Percentiles rank a stretch among this genome's conserved stretches.
These are phyloP conservation scores for Neodiprion virginianus DNA, from an alignment of 1,140 invertebrate species.

Conservation along the genomic window DNA sequence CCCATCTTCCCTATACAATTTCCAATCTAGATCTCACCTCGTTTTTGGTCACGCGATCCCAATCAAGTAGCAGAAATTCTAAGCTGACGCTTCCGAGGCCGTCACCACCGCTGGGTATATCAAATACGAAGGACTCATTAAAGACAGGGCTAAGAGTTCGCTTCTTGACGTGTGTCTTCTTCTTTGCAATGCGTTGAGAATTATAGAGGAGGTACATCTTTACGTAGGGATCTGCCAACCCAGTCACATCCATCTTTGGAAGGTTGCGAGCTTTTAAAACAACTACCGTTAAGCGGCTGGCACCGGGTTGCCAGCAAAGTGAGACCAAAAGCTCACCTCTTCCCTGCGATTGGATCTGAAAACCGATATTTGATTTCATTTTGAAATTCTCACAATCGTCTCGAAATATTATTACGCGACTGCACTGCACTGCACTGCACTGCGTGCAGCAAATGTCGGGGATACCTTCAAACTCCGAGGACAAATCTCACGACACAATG, in stretches of 20 bases:
- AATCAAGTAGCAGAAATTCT: constrained; percentile 93
- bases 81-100: constrained; percentile 89
- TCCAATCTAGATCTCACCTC: constrained; percentile 69
- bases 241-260: constrained; percentile 95
- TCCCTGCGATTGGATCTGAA: constrained; percentile 84
- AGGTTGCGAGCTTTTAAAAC: constrained; percentile 92
- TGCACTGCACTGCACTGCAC: background rate
- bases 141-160: constrained; percentile 97
- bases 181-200: constrained; percentile 97
- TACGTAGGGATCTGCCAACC: constrained; percentile 92
- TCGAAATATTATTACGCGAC: constrained; percentile 18
- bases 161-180: constrained; percentile 99
- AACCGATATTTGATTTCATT: constrained; percentile 26
- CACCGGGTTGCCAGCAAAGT: constrained; percentile 92
- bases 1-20: constrained; percentile 6
- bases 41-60: constrained; percentile 97
- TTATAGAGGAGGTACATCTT: constrained; percentile 98
- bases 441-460: background rate
- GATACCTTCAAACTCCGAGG: constrained; percentile 84
- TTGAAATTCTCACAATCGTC: constrained; percentile 12
- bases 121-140: constrained; percentile 95
- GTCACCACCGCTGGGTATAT: constrained; percentile 79
- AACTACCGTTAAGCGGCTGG: constrained; percentile 87
- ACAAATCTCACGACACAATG: constrained; percentile 83
- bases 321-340: constrained; percentile 91